phyloP scores from a whole-genome alignment of 2,888 invertebrate species.

The Tenthredo scrophulariae region DNA sequence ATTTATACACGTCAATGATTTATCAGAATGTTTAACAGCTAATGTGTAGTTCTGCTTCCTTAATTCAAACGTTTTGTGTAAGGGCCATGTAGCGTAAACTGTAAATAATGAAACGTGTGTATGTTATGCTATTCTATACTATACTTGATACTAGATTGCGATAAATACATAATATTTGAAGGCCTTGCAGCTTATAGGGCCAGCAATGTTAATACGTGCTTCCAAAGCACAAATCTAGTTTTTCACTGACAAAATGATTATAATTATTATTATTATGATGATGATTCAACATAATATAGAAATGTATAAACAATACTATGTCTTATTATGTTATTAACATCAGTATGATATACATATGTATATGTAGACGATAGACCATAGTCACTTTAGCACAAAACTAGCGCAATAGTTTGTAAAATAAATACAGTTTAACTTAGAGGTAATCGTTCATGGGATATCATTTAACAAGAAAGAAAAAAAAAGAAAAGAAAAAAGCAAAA shows the following conservation, averaged over 20 bases:
- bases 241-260: constrained; percentile 57
- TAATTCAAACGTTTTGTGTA: neutral
- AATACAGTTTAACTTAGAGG: constrained; percentile 1
- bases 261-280: constrained; percentile 1
- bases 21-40: neutral
- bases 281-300: constrained; percentile 30
- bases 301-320: constrained; percentile 50
- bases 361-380: constrained; percentile 9
- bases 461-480: neutral
- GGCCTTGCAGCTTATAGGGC: neutral
- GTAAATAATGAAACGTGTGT: neutral
- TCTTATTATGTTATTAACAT: constrained; percentile 52
- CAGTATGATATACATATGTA: constrained; percentile 4
- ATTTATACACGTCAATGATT: neutral
- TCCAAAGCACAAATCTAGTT: constrained; percentile 66
- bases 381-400: constrained; percentile 44
- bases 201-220: constrained; percentile 65
- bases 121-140: neutral
- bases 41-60: neutral
- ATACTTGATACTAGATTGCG: constrained; percentile 16
- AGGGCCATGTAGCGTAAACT: constrained; percentile 17
- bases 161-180: neutral
- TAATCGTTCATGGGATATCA: neutral
- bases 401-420: constrained; percentile 42
- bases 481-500: neutral